Percentiles rank a stretch among this genome's conserved stretches.
Conservation (phyloP, 1,140 invertebrate genomes). For the Drosophila micromelanica region DNA sequence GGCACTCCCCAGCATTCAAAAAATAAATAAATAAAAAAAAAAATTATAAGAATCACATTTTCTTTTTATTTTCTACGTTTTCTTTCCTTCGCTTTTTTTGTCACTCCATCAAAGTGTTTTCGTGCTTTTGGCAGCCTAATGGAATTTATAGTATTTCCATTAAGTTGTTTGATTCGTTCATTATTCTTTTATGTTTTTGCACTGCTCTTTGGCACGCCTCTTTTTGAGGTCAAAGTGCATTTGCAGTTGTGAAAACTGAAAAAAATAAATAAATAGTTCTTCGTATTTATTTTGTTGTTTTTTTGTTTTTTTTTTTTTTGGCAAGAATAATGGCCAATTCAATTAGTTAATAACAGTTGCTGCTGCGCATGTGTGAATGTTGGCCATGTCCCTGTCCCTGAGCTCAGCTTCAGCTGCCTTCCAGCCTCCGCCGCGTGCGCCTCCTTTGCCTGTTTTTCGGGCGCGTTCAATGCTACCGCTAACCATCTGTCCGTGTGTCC, state of each 20-base stretch:
- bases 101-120: conserved; percentile 65
- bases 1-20: conserved; percentile 32
- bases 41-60: conserved; percentile 23
- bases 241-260: conserved; percentile 5
- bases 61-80: not conserved
- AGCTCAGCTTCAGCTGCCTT: conserved; percentile 13
- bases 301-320: too few relatives aligned
- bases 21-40: conserved; percentile 24
- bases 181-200: conserved; percentile 30
- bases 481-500: not conserved
- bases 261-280: too few relatives aligned
- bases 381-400: conserved; percentile 73
- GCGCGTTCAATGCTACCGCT: conserved; percentile 34
- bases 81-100: conserved; percentile 15
- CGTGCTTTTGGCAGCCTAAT: conserved; percentile 74
- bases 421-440: conserved; percentile 10
- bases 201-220: conserved; percentile 18
- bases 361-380: conserved; percentile 48
- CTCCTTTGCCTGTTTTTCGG: conserved; percentile 14
- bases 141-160: conserved; percentile 71
- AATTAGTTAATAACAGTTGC: conserved; percentile 75
- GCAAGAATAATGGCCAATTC: conserved; percentile 35
- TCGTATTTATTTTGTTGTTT: too few relatives aligned
- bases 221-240: conserved; percentile 78
- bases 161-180: conserved; percentile 47